These are phyloP conservation scores for Gobionotothen gibberifrons DNA, from an alignment of 2,797 vertebrate genomes.

Conservation along the genomic window DNA sequence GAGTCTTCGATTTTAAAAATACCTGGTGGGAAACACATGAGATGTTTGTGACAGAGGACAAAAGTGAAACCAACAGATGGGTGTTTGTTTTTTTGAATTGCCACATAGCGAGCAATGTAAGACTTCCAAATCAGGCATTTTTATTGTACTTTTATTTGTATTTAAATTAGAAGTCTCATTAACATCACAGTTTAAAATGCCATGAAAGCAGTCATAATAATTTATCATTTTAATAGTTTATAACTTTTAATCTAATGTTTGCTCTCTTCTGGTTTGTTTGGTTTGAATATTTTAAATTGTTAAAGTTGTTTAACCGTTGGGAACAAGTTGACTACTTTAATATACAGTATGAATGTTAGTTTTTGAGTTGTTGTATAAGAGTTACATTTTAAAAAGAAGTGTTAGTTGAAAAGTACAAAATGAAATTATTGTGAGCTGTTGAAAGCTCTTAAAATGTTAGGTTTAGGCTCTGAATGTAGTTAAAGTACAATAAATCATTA, in stretches of 20 bases:
- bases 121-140: not conserved
- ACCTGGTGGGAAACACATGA: slow-evolving; percentile 77
- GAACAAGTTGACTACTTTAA: no score
- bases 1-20: slow-evolving; percentile 99
- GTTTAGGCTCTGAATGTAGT: not conserved
- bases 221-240: no score
- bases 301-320: not conserved
- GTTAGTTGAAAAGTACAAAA: not conserved
- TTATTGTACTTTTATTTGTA: not conserved
- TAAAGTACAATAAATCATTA: not conserved
- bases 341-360: not conserved
- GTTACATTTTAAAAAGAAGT: not conserved
- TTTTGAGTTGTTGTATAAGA: not conserved
- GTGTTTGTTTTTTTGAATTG: no score
- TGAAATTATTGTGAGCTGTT: not conserved
- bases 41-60: not conserved
- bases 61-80: not conserved
- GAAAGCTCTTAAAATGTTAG: not conserved
- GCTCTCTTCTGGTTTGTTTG: not conserved
- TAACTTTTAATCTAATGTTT: not conserved
- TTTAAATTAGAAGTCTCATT: not conserved
- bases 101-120: not conserved
- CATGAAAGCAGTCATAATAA: not conserved
- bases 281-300: not conserved
- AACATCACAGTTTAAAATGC: not conserved